These are phyloP conservation scores for Eupeodes luniger DNA, from an alignment of 2,888 invertebrate genomes.

Conservation along the genomic window DNA sequence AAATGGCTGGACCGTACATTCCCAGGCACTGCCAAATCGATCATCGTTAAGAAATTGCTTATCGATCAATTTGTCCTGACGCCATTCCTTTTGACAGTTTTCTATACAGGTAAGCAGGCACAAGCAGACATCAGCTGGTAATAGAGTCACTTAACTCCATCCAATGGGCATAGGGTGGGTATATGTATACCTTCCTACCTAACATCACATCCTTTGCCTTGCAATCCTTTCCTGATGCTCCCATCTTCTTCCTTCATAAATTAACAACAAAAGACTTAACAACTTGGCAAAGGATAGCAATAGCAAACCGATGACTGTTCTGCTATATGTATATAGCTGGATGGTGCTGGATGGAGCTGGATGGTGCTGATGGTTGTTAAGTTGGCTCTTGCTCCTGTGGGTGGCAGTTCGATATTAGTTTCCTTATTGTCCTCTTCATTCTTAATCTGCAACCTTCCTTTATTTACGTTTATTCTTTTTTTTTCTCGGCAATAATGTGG, in stretches of 20 bases:
- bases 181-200: too few relatives aligned
- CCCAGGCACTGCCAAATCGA: conserved; percentile 87
- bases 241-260: conserved; percentile 28
- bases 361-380: background rate
- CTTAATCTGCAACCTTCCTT: conserved; percentile 42
- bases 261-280: conserved; percentile 51
- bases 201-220: conserved; percentile 13
- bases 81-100: conserved; percentile 88
- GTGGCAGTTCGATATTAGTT: conserved; percentile 63
- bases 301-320: conserved; percentile 32
- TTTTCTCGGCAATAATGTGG: conserved; percentile 8
- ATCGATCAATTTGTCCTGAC: conserved; percentile 92
- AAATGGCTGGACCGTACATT: conserved; percentile 90
- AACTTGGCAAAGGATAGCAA: conserved; percentile 56
- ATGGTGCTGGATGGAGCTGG: background rate
- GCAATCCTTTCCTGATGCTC: background rate
- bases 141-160: conserved; percentile 43
- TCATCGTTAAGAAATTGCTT: conserved; percentile 88
- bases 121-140: conserved; percentile 14
- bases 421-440: conserved; percentile 50
- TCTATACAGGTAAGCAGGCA: conserved; percentile 87
- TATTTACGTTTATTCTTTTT: conserved; percentile 13
- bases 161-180: background rate
- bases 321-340: background rate
- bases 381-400: conserved; percentile 30